Evolutionary conservation across 2,888 invertebrate genomes (phyloP), one percentile per base, ranked within the genome.

Genomic region (Clostera curtula): DNA sequence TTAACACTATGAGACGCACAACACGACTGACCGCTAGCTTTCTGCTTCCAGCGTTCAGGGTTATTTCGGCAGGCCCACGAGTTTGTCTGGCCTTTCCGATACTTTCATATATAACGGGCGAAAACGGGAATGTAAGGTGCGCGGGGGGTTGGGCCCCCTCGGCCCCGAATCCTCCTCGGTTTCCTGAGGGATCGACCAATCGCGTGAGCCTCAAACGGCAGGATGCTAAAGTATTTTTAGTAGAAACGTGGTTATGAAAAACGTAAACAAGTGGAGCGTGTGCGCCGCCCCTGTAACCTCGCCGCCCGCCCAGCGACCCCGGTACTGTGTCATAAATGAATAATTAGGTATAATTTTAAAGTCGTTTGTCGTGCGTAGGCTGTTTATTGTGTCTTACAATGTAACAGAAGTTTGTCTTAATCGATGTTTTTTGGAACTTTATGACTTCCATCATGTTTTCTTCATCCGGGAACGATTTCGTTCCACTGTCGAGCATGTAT

Each of bases 1-100:
- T 76, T 77, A 79, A 64, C 82, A 82, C 82, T 79, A 57, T 75
- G 82, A 82, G 82, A 80, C 80, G 79, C 82, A 83, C 82, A 82
- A 82, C 82, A 83, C 82, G 82, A 83, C 82, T 83, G 82, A 57
- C 67, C 56, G 60, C 59, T 48, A 64, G 52, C 61, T 56, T 68
- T 63, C 54, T 58, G 74, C 58, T 75, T 77, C 75, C 82, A 76
- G 70, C 77, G 76, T 74, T 76, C 77, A 73, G 79, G 76, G 79
- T 80, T 83, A 83, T 83, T 82, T 80, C 76, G 73, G 76, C 76
- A 72, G 62, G 55, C 67, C 62, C 69, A 67, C 69, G 62, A 60
- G 41, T 50, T 54, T 61, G 61, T 69, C 56, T 57, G 69, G 70
- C 58, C 56, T 70, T 76, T 69, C 69, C 54, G 62, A 65, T 65